Conservation (phyloP, 2,888 invertebrate species). For the Lasioglossum vierecki region DNA sequence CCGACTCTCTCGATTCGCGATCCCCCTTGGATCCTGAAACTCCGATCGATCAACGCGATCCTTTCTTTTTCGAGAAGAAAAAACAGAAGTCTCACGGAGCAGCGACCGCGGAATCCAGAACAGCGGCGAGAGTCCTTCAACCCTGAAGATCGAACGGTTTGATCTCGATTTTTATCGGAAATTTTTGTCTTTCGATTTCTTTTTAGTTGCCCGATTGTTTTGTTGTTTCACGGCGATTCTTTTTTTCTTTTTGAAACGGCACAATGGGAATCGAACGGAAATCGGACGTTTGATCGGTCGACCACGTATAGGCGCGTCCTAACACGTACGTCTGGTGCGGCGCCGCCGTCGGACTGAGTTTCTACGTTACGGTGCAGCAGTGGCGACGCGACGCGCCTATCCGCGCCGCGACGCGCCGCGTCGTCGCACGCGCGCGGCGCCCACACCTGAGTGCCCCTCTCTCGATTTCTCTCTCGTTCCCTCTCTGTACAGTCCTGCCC, state of each 20-base stretch:
- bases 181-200: not conserved
- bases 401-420: slow-evolving; percentile 35
- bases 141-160: not conserved
- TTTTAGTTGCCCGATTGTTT: not conserved
- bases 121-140: not conserved
- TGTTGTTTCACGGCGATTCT: not conserved
- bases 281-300: slow-evolving; percentile 44
- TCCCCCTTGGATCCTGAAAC: not conserved
- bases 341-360: slow-evolving; percentile 80
- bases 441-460: slow-evolving; percentile 55
- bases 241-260: not conserved
- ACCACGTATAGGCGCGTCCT: slow-evolving; percentile 65
- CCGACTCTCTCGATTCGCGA: slow-evolving; percentile 20
- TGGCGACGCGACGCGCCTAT: slow-evolving; percentile 63
- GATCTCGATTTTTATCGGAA: not conserved
- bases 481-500: not conserved
- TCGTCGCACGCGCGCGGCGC: slow-evolving; percentile 69
- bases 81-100: not conserved
- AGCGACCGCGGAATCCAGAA: not conserved
- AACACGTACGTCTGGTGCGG: slow-evolving; percentile 77
- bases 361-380: slow-evolving; percentile 70
- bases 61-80: not conserved
- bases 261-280: slow-evolving; percentile 20
- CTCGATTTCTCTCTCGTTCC: not conserved
- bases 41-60: not conserved